A percentile compares a stretch with the other conserved stretches of the same genome.
These are phyloP conservation scores for Daubentonia madagascariensis DNA, from an alignment of 2,113 vertebrate species.

Conservation along the genomic window DNA sequence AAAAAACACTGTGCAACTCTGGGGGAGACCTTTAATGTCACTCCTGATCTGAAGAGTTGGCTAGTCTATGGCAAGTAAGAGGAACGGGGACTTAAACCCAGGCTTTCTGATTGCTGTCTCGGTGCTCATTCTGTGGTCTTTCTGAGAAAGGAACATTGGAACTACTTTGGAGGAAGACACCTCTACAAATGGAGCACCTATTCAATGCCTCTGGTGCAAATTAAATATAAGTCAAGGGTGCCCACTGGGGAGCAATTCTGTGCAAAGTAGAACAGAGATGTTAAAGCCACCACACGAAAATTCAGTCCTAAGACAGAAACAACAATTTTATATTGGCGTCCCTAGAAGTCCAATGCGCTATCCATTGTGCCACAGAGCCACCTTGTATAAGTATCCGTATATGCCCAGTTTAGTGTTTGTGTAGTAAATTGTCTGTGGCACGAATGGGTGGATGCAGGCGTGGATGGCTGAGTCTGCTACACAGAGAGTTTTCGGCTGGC, in stretches of 20 bases:
- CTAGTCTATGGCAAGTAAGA: not conserved
- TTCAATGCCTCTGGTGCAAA: not conserved
- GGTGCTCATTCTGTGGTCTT: not conserved
- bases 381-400: not conserved
- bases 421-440: not conserved
- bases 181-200: not conserved
- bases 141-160: not conserved
- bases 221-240: not conserved
- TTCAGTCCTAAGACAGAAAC: not conserved
- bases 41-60: not conserved
- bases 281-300: not conserved
- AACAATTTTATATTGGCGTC: not conserved
- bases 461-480: not conserved
- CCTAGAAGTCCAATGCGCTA: too few relatives aligned
- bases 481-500: not conserved
- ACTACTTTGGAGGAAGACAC: not conserved
- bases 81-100: not conserved
- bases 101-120: not conserved
- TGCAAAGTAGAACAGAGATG: not conserved
- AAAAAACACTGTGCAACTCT: not conserved
- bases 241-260: constrained; percentile 8
- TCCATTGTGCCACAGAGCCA: too few relatives aligned
- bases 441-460: not conserved
- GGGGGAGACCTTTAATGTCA: not conserved
- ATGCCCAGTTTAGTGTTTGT: not conserved